Evolutionary conservation across 2,113 vertebrate species (phyloP).

Genomic region (Eonycteris spelaea): DNA sequence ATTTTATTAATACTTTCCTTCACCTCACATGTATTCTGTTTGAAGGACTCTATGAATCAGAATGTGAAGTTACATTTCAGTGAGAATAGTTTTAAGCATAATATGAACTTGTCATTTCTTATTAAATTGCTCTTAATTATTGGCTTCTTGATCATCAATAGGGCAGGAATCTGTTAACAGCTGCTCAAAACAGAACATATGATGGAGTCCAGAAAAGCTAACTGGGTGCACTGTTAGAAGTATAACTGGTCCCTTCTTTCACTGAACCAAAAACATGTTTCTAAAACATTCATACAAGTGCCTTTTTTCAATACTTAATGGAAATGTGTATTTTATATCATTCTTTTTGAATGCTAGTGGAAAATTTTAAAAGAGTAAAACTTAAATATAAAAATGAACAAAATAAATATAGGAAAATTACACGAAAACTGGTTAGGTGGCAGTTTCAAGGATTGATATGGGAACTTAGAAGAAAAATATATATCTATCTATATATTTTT

Average conservation of each 20-base stretch:
- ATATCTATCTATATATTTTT: too few relatives aligned
- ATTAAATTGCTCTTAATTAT: not conserved
- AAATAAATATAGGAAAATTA: not conserved
- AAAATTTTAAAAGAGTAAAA: constrained; percentile 10
- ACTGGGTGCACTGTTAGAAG: not conserved
- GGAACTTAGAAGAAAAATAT: not conserved
- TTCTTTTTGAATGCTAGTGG: not conserved
- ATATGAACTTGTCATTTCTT: not conserved
- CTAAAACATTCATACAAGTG: not conserved
- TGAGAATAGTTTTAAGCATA: not conserved
- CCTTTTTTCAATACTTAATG: constrained; percentile 17
- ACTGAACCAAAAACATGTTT: not conserved
- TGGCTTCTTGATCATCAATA: not conserved
- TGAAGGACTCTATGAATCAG: not conserved
- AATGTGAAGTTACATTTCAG: not conserved
- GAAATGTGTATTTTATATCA: not conserved
- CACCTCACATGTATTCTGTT: not conserved
- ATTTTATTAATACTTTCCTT: not conserved
- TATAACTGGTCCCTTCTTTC: not conserved
- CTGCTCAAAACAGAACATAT: not conserved
- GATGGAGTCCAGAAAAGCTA: not conserved
- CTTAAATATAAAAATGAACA: constrained; percentile 23
- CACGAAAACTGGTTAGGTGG: not conserved
- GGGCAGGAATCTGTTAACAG: not conserved
- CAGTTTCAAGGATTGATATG: not conserved